Base-by-base conservation (phyloP, 2,797 vertebrate species). In the Acanthurus lineatus region DNA sequence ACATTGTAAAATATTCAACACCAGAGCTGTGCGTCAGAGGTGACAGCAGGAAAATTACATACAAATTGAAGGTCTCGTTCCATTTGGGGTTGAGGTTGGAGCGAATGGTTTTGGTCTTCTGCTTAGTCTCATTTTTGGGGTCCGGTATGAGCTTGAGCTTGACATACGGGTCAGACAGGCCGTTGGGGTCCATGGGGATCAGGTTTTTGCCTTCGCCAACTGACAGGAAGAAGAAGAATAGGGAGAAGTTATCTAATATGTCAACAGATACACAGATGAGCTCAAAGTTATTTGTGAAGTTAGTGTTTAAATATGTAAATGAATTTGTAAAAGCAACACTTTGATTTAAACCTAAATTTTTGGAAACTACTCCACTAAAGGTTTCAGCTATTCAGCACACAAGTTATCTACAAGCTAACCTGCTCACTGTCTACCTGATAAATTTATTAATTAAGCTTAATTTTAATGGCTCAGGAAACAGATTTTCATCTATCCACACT, bases 151-250 rank as follows among this genome's bases (percentile, higher is more conserved):
- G 96, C 93, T 99, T 99, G 91, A 99, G 97, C 90, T 99, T 99
- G 69, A 99, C 97, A 0, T 98, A 99, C 0, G 98, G 98, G 85
- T 99, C 98, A 28, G 98, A 99, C 79, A 97, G 95, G 48, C 98
- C 98, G n/a, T 99, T 99, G 52, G 98, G 98, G 91, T 99, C 98
- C 98, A 99, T 99, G 52, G 98, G 98, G 88, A 99, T 99, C 80
- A 99, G 90, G 89, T 99, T 99, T 87, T 93, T 97, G 4, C 97
- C 98, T 75, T 99, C 98, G 68, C 88, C 82, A 89, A 99, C 98
- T 99, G 94, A 86, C 17, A 45, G 61, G 86, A 62, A 82, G 38
- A 90, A 68, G 77, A 74, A 61, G 25, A 66, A 89, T 0, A 82
- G 6, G 25, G 28, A 61, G 4, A 57, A 38, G 57, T 69, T 6